Percentiles rank a stretch among this genome's conserved stretches.
These are phyloP conservation scores for Megastigmus dorsalis DNA, from an alignment of 2,888 invertebrate genomes.

Conservation along the genomic window DNA sequence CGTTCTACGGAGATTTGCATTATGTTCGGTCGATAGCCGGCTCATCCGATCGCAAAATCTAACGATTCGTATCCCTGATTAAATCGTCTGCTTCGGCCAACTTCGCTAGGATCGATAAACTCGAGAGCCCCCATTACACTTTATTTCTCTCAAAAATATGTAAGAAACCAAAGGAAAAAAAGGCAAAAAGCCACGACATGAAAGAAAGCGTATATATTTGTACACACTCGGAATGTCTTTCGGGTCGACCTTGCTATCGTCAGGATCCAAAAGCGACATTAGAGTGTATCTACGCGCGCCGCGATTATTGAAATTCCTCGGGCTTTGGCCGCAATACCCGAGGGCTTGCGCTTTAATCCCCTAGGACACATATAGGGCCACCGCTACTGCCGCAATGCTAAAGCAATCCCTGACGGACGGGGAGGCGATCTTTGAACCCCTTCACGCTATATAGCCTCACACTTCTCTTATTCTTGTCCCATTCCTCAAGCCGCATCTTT, in stretches of 20 bases:
- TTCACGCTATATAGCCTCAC: no score
- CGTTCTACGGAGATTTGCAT: conserved; percentile 5
- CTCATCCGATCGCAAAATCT: neutral
- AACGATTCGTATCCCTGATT: neutral
- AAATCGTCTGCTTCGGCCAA: no score
- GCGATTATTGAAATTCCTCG: conserved; percentile 67
- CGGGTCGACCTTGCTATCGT: no score
- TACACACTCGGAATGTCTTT: neutral
- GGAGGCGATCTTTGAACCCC: conserved; percentile 27
- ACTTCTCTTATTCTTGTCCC: no score
- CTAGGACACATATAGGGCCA: no score
- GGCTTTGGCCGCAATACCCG: conserved; percentile 64
- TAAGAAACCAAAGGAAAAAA: neutral
- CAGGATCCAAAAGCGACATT: no score
- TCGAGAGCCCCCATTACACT: no score
- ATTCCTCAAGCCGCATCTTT: no score
- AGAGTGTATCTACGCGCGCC: conserved; percentile 48
- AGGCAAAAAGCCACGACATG: no score
- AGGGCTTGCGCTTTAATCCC: conserved; percentile 67
- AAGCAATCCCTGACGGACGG: conserved; percentile 56
- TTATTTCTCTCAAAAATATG: no score
- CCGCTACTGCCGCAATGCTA: conserved; percentile 57
- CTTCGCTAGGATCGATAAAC: no score
- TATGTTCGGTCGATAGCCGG: conserved; percentile 16
- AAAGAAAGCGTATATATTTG: neutral